Evolutionary conservation across 2,797 vertebrate species (phyloP), one percentile per base, ranked within the genome.

Genomic region (Apogon talboti): DNA sequence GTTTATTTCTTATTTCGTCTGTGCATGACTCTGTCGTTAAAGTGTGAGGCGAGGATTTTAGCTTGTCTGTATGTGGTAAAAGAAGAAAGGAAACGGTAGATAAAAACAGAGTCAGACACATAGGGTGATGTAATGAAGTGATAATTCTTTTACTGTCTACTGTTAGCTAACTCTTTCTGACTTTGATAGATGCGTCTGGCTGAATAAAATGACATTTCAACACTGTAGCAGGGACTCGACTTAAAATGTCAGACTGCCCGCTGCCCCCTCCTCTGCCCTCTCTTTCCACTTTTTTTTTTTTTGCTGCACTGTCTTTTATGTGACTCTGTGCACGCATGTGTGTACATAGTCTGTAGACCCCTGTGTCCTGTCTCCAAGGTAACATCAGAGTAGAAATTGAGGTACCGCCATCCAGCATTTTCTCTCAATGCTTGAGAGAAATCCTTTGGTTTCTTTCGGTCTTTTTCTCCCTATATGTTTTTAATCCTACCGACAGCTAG

Each of bases 191-290:
- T 91, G 77, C 68, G 48, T 71, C 76, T 69, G 72, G 52, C 47
- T 13, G 37, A 79, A 78, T 78, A 85, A 87, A 82, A 78, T 92
- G 90, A 83, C 85, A 89, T 90, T 87, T 92, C 74, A 70, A 56
- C 59, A 46, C 54, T 66, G 74, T 75, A 74, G 79, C 62, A 57
- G 30, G 48, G 81, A 75, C 70, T 87, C 79, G 56, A 69, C 83
- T 88, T 79, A 75, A 93, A 92, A 92, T 92, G 91, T 90, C 91
- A 91, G 76, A 65, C 74, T 81, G 58, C 53, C 76, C 48, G n/a
- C 44, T 45, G 53, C 59, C 68, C 53, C 68, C 48, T 55, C 55
- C 50, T 65, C 63, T 74, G 58, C 64, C 78, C 68, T 72, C 72
- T 62, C 53, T 81, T 65, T 81, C 55, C 78, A 41, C 82, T n/a